These are phyloP conservation scores for Hypercompe scribonia DNA, from an alignment of 2,888 invertebrate genomes.

Conservation along the genomic window DNA sequence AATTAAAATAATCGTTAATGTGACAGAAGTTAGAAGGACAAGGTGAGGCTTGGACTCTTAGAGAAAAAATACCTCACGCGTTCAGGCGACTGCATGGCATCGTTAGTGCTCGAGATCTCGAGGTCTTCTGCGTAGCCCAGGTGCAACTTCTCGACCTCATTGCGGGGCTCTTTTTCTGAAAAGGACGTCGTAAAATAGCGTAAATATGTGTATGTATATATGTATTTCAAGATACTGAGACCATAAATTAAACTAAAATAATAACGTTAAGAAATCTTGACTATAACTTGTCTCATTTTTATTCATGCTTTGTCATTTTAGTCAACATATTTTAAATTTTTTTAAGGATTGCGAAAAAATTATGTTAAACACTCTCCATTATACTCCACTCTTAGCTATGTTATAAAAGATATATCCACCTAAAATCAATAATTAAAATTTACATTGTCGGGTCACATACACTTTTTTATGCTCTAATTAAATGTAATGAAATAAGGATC, in stretches of 20 bases:
- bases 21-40: constrained; percentile 24
- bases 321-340: no score
- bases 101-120: constrained; percentile 85
- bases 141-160: constrained; percentile 77
- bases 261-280: no score
- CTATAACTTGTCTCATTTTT: no score
- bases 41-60: constrained; percentile 47
- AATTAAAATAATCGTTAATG: not conserved
- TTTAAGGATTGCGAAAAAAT: no score
- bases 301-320: no score
- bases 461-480: not conserved
- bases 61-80: constrained; percentile 83
- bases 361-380: no score
- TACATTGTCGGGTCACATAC: not conserved
- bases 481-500: no score
- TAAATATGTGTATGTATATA: not conserved
- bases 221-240: not conserved
- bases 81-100: constrained; percentile 84
- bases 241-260: not conserved
- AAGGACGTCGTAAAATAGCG: constrained; percentile 1
- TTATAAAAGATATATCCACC: no score
- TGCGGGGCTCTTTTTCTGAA: constrained; percentile 77
- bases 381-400: not conserved
- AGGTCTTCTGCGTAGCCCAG: constrained; percentile 81
- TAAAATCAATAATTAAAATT: no score